Percentiles rank a stretch among this genome's conserved stretches.
phyloP scores from a whole-genome alignment of 2,797 vertebrate species.

The Myotis planiceps region DNA sequence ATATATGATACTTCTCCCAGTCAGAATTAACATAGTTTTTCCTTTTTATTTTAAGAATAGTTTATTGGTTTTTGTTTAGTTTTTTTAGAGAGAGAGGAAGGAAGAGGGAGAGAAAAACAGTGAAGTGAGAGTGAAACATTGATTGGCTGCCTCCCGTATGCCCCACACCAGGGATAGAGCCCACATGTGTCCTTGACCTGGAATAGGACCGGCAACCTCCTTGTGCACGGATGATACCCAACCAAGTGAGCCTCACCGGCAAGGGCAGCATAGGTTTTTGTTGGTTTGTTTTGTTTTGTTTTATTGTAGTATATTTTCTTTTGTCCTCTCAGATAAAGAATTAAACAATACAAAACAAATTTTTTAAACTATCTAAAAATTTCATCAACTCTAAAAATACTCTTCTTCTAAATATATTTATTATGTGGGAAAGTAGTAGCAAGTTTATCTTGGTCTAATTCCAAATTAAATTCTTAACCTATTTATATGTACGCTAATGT shows the following conservation, averaged over 20 bases:
- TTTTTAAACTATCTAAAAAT: not conserved
- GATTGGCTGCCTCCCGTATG: too few species aligned
- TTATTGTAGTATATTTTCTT: not conserved
- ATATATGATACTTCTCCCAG: not conserved
- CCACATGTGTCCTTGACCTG: too few species aligned
- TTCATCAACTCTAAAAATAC: not conserved
- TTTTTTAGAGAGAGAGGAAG: too few species aligned
- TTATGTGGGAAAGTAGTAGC: slow-evolving; percentile 9
- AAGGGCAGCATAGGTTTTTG: too few species aligned
- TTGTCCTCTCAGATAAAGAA: not conserved
- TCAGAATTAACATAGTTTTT: not conserved
- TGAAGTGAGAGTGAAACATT: too few species aligned
- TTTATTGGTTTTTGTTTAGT: too few species aligned
- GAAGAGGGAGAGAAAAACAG: too few species aligned
- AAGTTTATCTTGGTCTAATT: slow-evolving; percentile 50
- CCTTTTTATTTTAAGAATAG: not conserved
- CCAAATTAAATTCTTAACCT: slow-evolving; percentile 63
- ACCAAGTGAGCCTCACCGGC: too few species aligned
- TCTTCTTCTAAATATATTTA: not conserved
- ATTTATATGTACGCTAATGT: slow-evolving; percentile 48
- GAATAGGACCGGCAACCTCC: too few species aligned
- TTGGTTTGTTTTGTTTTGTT: too few species aligned
- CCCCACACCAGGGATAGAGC: too few species aligned
- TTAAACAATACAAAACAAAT: not conserved
- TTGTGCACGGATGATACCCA: too few species aligned